These are phyloP conservation scores for Coracopsis vasa DNA, from an alignment of 2,113 vertebrate species.

Conservation along the genomic window DNA sequence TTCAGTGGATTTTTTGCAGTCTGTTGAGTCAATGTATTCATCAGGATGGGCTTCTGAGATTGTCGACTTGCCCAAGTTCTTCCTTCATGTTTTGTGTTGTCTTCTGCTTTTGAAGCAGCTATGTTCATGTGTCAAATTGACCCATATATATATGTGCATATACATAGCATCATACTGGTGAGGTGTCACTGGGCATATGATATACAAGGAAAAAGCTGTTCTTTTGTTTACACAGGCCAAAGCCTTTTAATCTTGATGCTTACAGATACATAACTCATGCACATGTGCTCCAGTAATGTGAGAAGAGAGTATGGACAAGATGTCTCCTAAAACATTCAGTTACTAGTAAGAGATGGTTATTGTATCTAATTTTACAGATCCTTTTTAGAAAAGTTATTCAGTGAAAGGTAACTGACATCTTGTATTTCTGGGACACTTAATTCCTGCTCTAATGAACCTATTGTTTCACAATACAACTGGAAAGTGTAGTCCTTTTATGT, in stretches of 20 bases:
- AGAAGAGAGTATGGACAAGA: background rate
- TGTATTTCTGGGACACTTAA: background rate
- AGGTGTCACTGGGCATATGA: background rate
- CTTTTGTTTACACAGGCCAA: background rate
- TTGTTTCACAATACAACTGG: background rate
- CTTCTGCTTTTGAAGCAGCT: background rate
- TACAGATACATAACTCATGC: background rate
- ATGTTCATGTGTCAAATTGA: background rate
- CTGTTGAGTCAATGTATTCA: accelerated
- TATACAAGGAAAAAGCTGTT: background rate
- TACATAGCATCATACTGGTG: background rate
- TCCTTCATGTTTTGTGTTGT: background rate
- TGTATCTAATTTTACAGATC: background rate
- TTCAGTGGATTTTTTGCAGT: background rate
- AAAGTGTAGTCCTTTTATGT: background rate
- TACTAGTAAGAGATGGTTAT: background rate
- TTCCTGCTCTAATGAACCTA: background rate
- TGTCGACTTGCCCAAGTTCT: background rate
- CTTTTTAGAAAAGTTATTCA: background rate
- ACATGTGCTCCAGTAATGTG: background rate
- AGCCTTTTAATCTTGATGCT: background rate
- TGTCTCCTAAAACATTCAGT: background rate
- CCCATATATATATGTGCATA: background rate
- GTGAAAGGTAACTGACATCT: background rate
- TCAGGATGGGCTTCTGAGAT: background rate